These are phyloP conservation scores for Hozukius guyotensis DNA, from an alignment of 2,797 vertebrate species.

Conservation along the genomic window DNA sequence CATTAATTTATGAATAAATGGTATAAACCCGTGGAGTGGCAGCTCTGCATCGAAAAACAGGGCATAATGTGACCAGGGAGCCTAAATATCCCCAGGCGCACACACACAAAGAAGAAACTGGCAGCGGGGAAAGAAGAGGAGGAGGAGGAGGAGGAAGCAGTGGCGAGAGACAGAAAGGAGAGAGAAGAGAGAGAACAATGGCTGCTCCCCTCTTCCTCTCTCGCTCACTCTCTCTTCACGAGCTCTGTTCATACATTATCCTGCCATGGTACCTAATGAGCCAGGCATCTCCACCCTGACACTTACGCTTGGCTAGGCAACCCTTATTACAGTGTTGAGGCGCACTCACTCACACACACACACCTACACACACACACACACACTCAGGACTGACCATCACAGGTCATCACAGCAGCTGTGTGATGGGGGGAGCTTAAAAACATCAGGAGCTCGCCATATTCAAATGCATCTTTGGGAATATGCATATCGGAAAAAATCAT, in stretches of 20 bases:
- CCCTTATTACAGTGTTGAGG: constrained; percentile 72
- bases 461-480: constrained; percentile 31
- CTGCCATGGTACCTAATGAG: constrained; percentile 83
- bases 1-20: constrained; percentile 77
- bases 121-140: constrained; percentile 47
- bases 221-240: constrained; percentile 58
- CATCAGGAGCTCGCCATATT: constrained; percentile 44
- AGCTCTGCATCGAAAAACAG: constrained; percentile 68
- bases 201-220: constrained; percentile 60
- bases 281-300: constrained; percentile 80
- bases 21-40: constrained; percentile 63
- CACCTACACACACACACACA: constrained; percentile 19
- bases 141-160: constrained; percentile 28
- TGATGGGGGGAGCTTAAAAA: constrained; percentile 25
- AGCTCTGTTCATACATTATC: constrained; percentile 79
- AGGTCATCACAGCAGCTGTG: constrained; percentile 53
- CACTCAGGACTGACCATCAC: constrained; percentile 33
- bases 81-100: constrained; percentile 61
- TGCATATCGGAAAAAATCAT: constrained; percentile 24
- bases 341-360: constrained; percentile 37
- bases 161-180: constrained; percentile 38
- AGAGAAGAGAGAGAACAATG: constrained; percentile 70
- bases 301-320: constrained; percentile 77
- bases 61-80: constrained; percentile 74
- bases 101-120: constrained; percentile 58